Evolutionary conservation across 2,113 vertebrate genomes (phyloP), one percentile per base, ranked within the genome.

Genomic region (Stigmatopora nigra): DNA sequence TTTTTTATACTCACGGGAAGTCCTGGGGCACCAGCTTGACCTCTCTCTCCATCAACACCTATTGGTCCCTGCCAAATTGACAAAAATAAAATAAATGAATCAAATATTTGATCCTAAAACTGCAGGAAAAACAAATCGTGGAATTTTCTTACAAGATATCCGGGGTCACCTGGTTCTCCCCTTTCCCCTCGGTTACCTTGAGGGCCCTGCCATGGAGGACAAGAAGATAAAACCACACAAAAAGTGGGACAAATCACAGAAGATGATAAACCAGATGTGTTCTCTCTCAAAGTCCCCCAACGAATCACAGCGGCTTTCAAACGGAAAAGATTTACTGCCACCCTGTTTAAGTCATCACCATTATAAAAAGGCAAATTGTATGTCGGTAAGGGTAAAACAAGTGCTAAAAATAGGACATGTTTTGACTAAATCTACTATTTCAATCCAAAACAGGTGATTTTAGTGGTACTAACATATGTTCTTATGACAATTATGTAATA

Each of bases 121-220:
- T 46, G 20, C 51, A 19, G 17, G n/a, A 19, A 13, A n/a, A 41
- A 60, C 4, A 5, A 3, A 17, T 60, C 15, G 31, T 15, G 48
- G 47, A 15, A 55, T n/a, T 12, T 35, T 92, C 95, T 94, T 79
- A 99, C 97, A 71, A 84, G 79, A 80, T 96, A 92, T 51, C 97
- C 97, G 3, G 88, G 79, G 77, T 97, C 96, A 64, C 97, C 97
- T 1, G 93, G 72, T 15, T 93, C 92, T 57, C 97, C 97, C 63
- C 94, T 90, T 57, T 91, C 92, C 69, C 97, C 97, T 88, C 86
- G 87, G 77, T 90, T 88, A 67, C 97, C 97, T 72, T 87, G 22
- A 0, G 89, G 89, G 64, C 97, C 97, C 97, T 99, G 69, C 19
- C 68, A 31, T 74, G 77, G 64, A 69, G 74, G 19, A 5, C 12